Conservation (phyloP, 53 echinoderm and acorn worm genomes). For the Paracentrotus lividus region DNA sequence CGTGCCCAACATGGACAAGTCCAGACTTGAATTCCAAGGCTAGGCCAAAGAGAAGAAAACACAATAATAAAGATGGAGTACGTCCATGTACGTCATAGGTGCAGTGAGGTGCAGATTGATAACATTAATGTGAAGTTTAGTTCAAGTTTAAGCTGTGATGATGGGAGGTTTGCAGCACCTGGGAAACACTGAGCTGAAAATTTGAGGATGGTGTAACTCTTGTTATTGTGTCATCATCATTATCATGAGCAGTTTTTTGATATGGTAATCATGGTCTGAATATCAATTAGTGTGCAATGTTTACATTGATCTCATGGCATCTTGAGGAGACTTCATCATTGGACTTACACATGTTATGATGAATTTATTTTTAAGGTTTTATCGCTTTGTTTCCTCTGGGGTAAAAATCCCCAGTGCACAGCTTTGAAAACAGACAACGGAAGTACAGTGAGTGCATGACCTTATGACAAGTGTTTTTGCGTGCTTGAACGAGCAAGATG, state of each 20-base stretch:
- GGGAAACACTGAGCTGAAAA: constrained; percentile 10
- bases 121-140: constrained; percentile 12
- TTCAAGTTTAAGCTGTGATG: not conserved
- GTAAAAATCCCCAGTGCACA: not conserved
- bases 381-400: not conserved
- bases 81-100: constrained; percentile 54
- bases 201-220: constrained; percentile 26
- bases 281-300: not conserved
- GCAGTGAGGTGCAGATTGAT: constrained; percentile 21
- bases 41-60: not conserved
- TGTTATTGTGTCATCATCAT: constrained; percentile 1
- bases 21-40: constrained; percentile 66
- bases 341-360: constrained; percentile 11
- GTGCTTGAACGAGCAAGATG: constrained; percentile 13
- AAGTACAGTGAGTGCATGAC: constrained; percentile 29
- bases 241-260: not conserved
- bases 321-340: not conserved
- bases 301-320: not conserved
- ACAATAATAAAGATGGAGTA: constrained; percentile 36
- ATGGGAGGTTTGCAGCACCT: not conserved
- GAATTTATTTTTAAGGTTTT: constrained; percentile 37
- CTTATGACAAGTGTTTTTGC: not conserved
- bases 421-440: not conserved
- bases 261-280: not conserved
- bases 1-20: constrained; percentile 72